These are phyloP conservation scores for Drosophila buzzatii DNA, from an alignment of 2,888 invertebrate species.

Conservation along the genomic window DNA sequence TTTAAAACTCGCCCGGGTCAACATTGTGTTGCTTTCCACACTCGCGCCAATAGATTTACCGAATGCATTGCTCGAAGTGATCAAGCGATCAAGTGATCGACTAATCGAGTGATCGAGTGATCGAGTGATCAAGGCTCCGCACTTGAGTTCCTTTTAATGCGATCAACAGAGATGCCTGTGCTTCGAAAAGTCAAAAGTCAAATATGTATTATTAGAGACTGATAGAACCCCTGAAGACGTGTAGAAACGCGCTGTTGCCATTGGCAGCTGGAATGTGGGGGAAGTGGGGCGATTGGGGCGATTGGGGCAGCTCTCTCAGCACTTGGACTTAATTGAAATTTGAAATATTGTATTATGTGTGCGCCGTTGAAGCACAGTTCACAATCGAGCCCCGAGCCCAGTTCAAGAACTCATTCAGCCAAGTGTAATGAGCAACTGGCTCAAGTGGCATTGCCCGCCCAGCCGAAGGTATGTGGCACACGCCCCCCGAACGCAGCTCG, in stretches of 20 bases:
- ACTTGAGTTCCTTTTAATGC: constrained; percentile 72
- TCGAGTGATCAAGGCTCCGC: constrained; percentile 39
- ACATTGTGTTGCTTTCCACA: constrained; percentile 19
- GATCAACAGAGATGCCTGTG: constrained; percentile 74
- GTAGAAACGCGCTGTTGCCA: constrained; percentile 42
- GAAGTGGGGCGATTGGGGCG: background rate
- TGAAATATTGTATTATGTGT: constrained; percentile 84
- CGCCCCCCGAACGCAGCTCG: constrained; percentile 9
- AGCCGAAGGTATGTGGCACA: constrained; percentile 27
- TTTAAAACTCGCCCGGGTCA: constrained; percentile 30
- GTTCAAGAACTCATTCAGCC: constrained; percentile 63
- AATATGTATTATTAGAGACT: constrained; percentile 66
- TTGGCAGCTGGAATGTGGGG: constrained; percentile 47
- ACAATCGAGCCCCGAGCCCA: constrained; percentile 64
- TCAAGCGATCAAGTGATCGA: background rate
- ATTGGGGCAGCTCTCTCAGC: constrained; percentile 68
- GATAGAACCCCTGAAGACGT: constrained; percentile 19
- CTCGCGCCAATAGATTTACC: constrained; percentile 47
- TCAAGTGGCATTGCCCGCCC: constrained; percentile 51
- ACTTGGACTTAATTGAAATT: constrained; percentile 84
- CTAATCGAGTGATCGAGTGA: constrained; percentile 16
- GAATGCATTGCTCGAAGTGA: constrained; percentile 48
- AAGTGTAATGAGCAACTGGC: constrained; percentile 78
- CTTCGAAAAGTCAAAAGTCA: constrained; percentile 76
- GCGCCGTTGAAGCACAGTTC: constrained; percentile 78